Base-by-base conservation (phyloP, 2,888 invertebrate genomes). In the Nephrotoma appendiculata region DNA sequence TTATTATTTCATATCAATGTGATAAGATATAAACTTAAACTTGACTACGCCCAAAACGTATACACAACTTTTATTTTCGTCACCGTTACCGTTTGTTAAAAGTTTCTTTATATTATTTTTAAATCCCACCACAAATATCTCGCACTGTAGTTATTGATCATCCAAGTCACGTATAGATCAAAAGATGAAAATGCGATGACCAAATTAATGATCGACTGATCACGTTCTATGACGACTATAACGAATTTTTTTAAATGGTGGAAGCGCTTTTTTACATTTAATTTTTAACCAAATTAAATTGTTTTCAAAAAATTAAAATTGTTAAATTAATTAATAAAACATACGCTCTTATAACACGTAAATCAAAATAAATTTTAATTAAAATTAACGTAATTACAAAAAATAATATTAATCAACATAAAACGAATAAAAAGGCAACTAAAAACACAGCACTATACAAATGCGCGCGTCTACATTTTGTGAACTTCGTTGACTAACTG, bases 401-500 rank as follows among this genome's bases (percentile, higher is more conserved):
- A 84, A 84, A 42, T 43, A 84, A 12, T 31, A 84, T n/a, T 42
- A 12, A 42, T 84, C 41, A 84, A 43, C 42, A 31, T 84, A 84
- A 42, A 31, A 84, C 43, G 15, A n/a, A 31, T 31, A 42, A 84
- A 84, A 84, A 84, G 5, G n/a, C 12, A 84, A 71, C 71, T 71
- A 71, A 31, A 71, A 71, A 71, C 31, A 71, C 71, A 71, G 31
- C 31, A 71, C 19, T 71, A 11, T 71, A 31, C 2, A 31, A 31
- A 31, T 71, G 71, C 71, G 71, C 71, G 41, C 84, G 43, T 42
- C 84, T 84, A 84, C 84, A 84, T 84, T 84, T 84, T 41, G 84
- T 84, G 84, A 84, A 43, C 42, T 84, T 84, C 84, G 84, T 84
- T 84, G 84, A 84, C 84, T 43, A 84, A 84, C 84, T 84, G 84